Evolutionary conservation across 2,113 vertebrate species (phyloP).

Genomic region (Bufo gargarizans): DNA sequence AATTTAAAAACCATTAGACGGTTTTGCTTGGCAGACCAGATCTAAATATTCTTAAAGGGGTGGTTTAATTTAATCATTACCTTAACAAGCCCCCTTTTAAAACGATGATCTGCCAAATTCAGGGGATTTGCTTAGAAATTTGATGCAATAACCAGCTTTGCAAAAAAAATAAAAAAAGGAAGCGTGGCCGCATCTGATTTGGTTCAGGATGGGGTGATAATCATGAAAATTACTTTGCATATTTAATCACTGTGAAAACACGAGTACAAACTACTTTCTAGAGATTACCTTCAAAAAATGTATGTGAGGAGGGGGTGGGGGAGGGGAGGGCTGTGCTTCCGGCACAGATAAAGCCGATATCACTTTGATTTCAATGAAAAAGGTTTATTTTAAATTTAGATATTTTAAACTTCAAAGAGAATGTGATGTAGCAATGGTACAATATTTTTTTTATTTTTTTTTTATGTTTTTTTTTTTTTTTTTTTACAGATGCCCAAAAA

Average conservation of each 20-base stretch:
- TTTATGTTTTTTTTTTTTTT: neutral
- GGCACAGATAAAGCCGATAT: conserved; percentile 73
- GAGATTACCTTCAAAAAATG: conserved; percentile 77
- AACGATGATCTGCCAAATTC: conserved; percentile 92
- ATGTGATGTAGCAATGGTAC: neutral
- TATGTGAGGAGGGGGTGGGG: neutral
- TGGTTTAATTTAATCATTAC: conserved; percentile 98
- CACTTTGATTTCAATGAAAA: conserved; percentile 70
- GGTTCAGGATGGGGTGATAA: conserved; percentile 81
- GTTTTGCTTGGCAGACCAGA: conserved; percentile 91
- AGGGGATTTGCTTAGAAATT: conserved; percentile 93
- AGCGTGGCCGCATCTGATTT: conserved; percentile 81
- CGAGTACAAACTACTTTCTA: conserved; percentile 78
- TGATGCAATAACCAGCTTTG: conserved; percentile 87
- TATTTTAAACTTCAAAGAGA: conserved; percentile 22
- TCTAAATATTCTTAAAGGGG: conserved; percentile 97
- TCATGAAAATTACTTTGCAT: conserved; percentile 85
- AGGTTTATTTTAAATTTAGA: neutral
- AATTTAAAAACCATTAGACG: conserved; percentile 92
- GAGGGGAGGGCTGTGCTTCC: conserved; percentile 63
- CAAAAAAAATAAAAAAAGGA: conserved; percentile 69
- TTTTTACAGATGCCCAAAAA: conserved; percentile 9
- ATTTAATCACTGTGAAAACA: conserved; percentile 86
- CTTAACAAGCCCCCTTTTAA: conserved; percentile 95
- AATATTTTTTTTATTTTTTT: neutral